Base-by-base conservation (phyloP, 2,113 vertebrate species). In the Pagrus major region DNA sequence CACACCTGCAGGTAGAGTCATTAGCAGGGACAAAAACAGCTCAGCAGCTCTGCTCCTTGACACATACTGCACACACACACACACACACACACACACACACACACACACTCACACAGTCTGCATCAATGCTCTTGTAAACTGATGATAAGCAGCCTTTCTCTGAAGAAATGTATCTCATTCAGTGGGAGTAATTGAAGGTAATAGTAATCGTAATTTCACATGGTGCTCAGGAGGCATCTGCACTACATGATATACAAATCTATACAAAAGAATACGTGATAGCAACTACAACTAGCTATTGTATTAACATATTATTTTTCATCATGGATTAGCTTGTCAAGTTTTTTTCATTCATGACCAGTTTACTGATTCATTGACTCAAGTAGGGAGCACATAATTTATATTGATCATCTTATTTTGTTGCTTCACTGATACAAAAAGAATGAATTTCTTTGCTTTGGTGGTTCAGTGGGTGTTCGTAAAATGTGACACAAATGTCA, bases 1-100 rank as follows among this genome's bases (percentile, higher is more conserved):
- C 81, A 85, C 71, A 86, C 81, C 83, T 91, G 84, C 72, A 89
- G 84, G 77, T 80, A 84, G 87, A 85, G 10, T 49, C 80, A 79
- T 84, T 82, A 84, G 60, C 41, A 31, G 58, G 52, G 75, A 74
- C 23, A 60, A 70, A 80, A 80, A 71, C 55, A 78, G 35, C 58
- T 55, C 35, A 47, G 46, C 59, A 29, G 39, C 5, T 23, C n/a
- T 23, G 31, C 47, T 39, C 52, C 47, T 31, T 66, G 21, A 81
- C 44, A 64, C 66, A 55, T 37, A 51, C 39, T 41, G 59, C 64
- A 63, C 44, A 78, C 33, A 21, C 47, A 55, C 33, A 81, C 44
- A 64, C 66, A 55, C 46, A 51, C 39, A 55, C 51, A 68, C 64
- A 63, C 44, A 78, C 33, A 21, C 47, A 55, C 54, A 46, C 33